Conservation (phyloP, 2,888 invertebrate genomes). For the Blera fallax region DNA sequence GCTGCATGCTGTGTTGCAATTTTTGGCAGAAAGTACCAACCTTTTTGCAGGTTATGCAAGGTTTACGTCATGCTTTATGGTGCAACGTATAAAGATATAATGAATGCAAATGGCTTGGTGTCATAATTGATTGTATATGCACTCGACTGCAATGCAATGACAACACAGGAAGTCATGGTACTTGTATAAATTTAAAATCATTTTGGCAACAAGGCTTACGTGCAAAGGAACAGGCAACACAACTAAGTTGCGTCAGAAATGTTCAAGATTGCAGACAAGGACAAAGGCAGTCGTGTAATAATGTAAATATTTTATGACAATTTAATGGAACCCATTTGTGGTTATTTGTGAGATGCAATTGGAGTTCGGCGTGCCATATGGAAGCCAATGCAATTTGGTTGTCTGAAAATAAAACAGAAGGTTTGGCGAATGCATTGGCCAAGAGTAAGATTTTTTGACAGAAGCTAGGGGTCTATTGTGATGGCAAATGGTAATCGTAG, state of each 20-base stretch:
- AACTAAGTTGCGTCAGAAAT: constrained; percentile 40
- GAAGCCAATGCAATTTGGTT: not conserved
- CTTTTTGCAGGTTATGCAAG: constrained; percentile 56
- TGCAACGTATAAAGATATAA: constrained; percentile 27
- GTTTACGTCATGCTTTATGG: constrained; percentile 42
- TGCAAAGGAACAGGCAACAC: not conserved
- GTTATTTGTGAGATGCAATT: not conserved
- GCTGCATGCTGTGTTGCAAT: constrained; percentile 19
- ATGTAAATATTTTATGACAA: constrained; percentile 22
- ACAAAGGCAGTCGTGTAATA: not conserved
- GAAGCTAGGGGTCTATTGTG: no score
- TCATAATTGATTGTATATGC: constrained; percentile 47
- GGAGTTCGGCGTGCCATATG: not conserved
- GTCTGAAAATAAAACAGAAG: not conserved
- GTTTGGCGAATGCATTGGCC: no score
- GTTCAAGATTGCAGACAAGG: not conserved
- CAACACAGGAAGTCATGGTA: constrained; percentile 49
- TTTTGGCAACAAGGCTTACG: constrained; percentile 28
- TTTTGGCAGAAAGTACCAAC: constrained; percentile 56
- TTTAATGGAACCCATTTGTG: constrained; percentile 21
- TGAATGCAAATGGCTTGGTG: constrained; percentile 58
- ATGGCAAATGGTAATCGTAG: no score
- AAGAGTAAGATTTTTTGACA: no score
- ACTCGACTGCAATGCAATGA: constrained; percentile 32
- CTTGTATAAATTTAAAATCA: constrained; percentile 6